Evolutionary conservation across 37 sponge, comb jelly and placozoan species (phyloP).

Genomic region (Tethya wilhelma): DNA sequence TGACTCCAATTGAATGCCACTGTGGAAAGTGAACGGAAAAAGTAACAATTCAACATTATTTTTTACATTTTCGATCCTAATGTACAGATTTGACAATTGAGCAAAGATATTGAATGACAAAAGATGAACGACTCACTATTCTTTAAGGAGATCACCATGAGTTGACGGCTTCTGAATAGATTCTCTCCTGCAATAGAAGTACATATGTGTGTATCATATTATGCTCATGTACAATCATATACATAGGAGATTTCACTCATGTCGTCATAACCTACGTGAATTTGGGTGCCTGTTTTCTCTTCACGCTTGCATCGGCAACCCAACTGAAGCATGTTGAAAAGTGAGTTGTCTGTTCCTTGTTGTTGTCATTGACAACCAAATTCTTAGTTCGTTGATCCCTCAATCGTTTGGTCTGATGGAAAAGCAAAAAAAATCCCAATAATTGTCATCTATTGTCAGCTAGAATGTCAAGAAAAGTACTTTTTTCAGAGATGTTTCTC

Average conservation of each 20-base stretch:
- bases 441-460: not conserved
- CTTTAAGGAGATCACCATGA: constrained; percentile 68
- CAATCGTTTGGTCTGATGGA: constrained; percentile 28
- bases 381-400: constrained; percentile 51
- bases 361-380: constrained; percentile 47
- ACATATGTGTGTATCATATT: not conserved
- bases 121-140: constrained; percentile 52
- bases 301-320: constrained; percentile 18
- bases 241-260: not conserved
- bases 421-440: not conserved
- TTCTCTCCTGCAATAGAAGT: constrained; percentile 31
- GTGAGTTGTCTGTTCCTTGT: constrained; percentile 38
- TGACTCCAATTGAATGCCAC: constrained; percentile 55
- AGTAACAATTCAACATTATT: too few species aligned
- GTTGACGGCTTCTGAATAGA: constrained; percentile 51
- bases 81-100: not conserved
- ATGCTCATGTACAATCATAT: not conserved
- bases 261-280: constrained; percentile 11
- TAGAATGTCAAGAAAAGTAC: constrained; percentile 3
- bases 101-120: not conserved
- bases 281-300: constrained; percentile 43
- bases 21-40: not conserved
- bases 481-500: constrained; percentile 53
- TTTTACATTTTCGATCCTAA: too few species aligned
- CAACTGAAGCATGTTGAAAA: constrained; percentile 30